A percentile compares a stretch with the other conserved stretches of the same genome.
Conservation (phyloP, 1,140 invertebrate species). For the Lepidurus arcticus region DNA sequence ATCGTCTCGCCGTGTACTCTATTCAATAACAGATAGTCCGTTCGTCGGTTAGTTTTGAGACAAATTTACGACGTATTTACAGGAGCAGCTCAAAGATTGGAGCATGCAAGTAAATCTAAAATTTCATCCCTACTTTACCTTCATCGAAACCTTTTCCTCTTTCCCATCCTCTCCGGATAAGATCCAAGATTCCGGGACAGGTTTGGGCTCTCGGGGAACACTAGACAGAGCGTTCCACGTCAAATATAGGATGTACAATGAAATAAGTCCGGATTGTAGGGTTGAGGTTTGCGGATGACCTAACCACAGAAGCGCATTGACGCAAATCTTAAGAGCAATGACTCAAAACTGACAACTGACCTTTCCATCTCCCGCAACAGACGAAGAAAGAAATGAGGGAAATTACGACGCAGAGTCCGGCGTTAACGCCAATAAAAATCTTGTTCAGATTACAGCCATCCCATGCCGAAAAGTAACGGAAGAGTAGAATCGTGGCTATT, state of each 20-base stretch:
- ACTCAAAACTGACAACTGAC: not conserved
- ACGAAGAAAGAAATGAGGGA: constrained; percentile 40
- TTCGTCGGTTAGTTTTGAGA: too few relatives aligned
- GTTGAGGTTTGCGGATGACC: constrained; percentile 31
- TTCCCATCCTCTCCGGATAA: not conserved
- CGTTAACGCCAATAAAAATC: constrained; percentile 43
- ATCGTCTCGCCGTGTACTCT: not conserved
- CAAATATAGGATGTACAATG: constrained; percentile 38
- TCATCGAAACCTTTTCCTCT: not conserved
- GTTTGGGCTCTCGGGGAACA: constrained; percentile 34
- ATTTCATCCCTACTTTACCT: not conserved
- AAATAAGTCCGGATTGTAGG: constrained; percentile 37
- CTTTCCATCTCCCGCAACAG: constrained; percentile 35
- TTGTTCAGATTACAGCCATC: constrained; percentile 41
- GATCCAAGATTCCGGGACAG: constrained; percentile 24
- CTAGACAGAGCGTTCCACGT: constrained; percentile 39
- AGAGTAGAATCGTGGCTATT: constrained; percentile 38
- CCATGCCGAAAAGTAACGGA: constrained; percentile 40
- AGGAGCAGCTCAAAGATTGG: too few relatives aligned
- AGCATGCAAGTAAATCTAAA: too few relatives aligned
- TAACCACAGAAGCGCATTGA: constrained; percentile 1
- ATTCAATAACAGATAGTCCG: not conserved
- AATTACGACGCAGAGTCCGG: constrained; percentile 39
- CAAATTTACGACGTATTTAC: too few relatives aligned
- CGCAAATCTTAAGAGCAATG: not conserved